phyloP scores from a whole-genome alignment of 2,113 vertebrate genomes.

The Peromyscus leucopus region DNA sequence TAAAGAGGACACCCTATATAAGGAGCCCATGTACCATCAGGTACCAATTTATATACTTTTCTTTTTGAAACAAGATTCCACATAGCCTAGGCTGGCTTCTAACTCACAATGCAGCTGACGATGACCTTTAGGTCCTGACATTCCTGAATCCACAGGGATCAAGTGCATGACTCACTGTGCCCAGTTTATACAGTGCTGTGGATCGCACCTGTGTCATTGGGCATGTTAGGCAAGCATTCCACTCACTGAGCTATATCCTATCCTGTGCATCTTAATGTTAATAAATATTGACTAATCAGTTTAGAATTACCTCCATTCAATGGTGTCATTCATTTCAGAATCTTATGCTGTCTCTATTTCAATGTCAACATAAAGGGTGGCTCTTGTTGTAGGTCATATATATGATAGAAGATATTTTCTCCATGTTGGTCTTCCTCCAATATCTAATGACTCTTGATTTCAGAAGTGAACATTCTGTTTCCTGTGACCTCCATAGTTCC shows the following conservation, averaged over 20 bases:
- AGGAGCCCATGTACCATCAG: not conserved
- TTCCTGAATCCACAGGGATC: not conserved
- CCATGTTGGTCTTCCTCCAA: not conserved
- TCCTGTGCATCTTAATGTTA: not conserved
- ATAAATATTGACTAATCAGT: slow-evolving; percentile 12
- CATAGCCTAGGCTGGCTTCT: not conserved
- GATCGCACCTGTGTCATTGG: not conserved
- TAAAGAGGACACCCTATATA: not conserved
- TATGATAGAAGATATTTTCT: not conserved
- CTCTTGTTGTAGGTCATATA: slow-evolving; percentile 14
- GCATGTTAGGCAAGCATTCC: not conserved
- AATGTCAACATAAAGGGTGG: not conserved
- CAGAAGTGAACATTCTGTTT: not conserved
- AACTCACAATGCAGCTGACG: not conserved
- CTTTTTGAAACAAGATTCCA: not conserved
- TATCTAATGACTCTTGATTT: slow-evolving; percentile 17
- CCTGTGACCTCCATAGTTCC: not conserved
- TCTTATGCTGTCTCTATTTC: slow-evolving; percentile 18
- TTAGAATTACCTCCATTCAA: not conserved
- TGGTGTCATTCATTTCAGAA: not conserved
- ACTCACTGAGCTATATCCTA: not conserved
- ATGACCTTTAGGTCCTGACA: too few species aligned
- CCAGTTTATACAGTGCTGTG: not conserved
- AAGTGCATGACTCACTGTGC: not conserved
- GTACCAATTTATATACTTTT: not conserved